Conservation (phyloP, 2,888 invertebrate genomes). For the Mayetiola destructor region DNA sequence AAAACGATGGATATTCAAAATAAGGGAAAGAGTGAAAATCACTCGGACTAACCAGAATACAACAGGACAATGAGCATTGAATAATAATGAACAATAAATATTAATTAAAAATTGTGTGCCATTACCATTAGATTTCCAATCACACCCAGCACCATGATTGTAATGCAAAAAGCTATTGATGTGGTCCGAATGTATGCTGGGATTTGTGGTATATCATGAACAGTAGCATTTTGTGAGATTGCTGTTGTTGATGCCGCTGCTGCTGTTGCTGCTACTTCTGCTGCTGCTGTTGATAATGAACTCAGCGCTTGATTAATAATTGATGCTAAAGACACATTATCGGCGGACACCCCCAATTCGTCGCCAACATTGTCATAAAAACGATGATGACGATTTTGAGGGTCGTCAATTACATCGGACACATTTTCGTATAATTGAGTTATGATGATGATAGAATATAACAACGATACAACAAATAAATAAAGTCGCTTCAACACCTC, state of each 20-base stretch:
- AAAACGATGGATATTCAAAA: not conserved
- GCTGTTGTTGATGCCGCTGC: not conserved
- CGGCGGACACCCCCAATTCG: constrained; percentile 19
- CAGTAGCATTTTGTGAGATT: constrained; percentile 15
- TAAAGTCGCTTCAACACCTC: constrained; percentile 9
- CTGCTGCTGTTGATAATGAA: constrained; percentile 11
- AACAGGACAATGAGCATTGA: no score
- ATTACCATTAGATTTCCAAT: constrained; percentile 77
- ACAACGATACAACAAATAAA: constrained; percentile 5
- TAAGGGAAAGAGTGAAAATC: not conserved
- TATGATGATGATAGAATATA: constrained; percentile 20
- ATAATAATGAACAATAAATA: no score
- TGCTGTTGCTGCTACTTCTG: not conserved
- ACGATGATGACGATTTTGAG: constrained; percentile 3
- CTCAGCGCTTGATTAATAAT: constrained; percentile 6
- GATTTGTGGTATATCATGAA: constrained; percentile 39
- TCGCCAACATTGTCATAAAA: constrained; percentile 5
- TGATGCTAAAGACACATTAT: constrained; percentile 21
- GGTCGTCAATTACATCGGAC: constrained; percentile 24
- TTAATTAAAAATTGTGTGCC: constrained; percentile 19
- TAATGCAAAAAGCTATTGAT: constrained; percentile 75
- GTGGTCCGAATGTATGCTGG: constrained; percentile 77
- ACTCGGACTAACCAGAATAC: not conserved
- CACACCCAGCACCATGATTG: constrained; percentile 79
- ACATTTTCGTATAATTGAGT: constrained; percentile 24